Evolutionary conservation across 2,888 invertebrate genomes (phyloP), one percentile per base, ranked within the genome.

Genomic region (Tipula confusa): DNA sequence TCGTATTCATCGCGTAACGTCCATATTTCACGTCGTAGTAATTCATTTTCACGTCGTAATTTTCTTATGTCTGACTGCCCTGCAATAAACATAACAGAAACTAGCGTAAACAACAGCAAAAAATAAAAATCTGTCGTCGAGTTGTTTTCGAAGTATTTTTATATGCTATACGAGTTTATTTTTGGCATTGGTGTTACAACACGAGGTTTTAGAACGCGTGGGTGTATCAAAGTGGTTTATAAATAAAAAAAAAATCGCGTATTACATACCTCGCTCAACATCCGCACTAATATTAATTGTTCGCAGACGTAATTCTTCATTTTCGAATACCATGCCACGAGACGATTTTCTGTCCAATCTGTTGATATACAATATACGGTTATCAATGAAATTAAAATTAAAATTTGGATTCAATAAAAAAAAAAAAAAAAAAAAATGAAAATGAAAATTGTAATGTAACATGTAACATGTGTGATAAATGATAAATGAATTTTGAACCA

Each of bases 221-320:
- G 43, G 43, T 1, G 24, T 2, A 64, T 64, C 64, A 64, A 24
- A 64, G 24, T 24, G 24, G 9, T 24, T 43, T 15, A 18, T 15
- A 43, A n/a, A 43, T 15, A 11, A 15, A 15, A 43, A 43, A 43
- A 6, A 43, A 43, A 43, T 43, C 43, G 9, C 64, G 24, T 24
- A 33, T 33, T 64, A 82, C 33, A 18, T 33, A 96, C 96, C 96
- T 92, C 95, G 92, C 90, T 97, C 97, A 83, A 97, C 96, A 91
- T 97, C 97, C 84, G 96, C 97, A 89, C 96, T 97, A 88, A 97
- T 97, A 88, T 96, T 96, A 88, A 97, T 96, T 38, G 97, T 97
- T 87, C 96, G 93, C 88, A 97, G 90, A 86, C 97, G 92, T 83
- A 97, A 91, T 89, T 97, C 97, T 88, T 97, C 97, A 92, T 97